Base-by-base conservation (phyloP, 1,140 invertebrate genomes). In the Leguminivora glycinivorella region DNA sequence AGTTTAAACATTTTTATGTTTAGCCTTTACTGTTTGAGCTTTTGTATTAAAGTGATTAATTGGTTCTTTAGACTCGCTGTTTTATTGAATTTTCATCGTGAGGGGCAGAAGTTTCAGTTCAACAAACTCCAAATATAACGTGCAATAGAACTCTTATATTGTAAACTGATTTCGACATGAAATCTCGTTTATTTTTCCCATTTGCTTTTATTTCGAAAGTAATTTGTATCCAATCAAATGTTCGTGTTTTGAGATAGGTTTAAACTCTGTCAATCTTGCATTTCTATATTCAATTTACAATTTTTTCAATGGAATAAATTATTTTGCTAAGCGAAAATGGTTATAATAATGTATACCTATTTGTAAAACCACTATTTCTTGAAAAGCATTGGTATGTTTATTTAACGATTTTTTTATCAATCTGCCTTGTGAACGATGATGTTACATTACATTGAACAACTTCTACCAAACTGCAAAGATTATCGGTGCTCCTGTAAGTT, bases 181-280 rank as follows among this genome's bases (percentile, higher is more conserved):
- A 52, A 52, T 22, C 47, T 52, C 19, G 19, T 52, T 52, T 52
- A 22, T 22, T 52, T 52, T 52, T 52, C 47, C 47, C 14, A 52
- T 52, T 52, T 52, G 6, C n/a, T 1, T 52, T 52, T 22, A 52
- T 19, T 22, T 17, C 17, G 22, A 52, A 52, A 52, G 19, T 17
- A 5, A 52, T 22, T 52, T 19, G 47, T 52, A 22, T 19, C 22
- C 47, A 52, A 52, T 19, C 19, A 17, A 19, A 52, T 52, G 22
- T 52, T 52, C 47, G 19, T 52, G 0, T 52, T 52, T 52, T 7
- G 17, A 22, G 17, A 52, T 19, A 47, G n/a, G 43, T 47, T 17
- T 7, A 47, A 47, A 17, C 17, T 4, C 47, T 52, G 43, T 52
- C 43, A 5, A 52, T 52, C 17, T 52, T 17, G 47, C 19, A 22